These are phyloP conservation scores for Drosophila affinis DNA, from an alignment of 2,888 invertebrate genomes.

Conservation along the genomic window DNA sequence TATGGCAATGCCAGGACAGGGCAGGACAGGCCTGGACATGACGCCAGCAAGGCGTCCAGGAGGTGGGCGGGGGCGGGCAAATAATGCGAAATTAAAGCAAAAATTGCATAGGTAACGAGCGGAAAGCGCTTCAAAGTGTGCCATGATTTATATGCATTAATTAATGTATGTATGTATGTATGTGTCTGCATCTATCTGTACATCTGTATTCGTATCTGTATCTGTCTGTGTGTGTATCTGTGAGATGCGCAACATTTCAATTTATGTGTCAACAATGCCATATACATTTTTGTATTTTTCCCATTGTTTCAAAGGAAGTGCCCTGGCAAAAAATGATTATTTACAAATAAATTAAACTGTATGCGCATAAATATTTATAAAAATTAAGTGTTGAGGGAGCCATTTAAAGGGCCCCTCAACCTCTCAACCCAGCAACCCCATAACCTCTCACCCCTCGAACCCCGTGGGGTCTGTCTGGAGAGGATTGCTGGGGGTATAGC, in stretches of 20 bases:
- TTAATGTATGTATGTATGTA: conserved; percentile 36
- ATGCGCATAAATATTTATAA: conserved; percentile 76
- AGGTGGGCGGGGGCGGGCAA: conserved; percentile 36
- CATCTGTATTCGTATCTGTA: not conserved
- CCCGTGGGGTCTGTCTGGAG: conserved; percentile 12
- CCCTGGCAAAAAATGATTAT: conserved; percentile 49
- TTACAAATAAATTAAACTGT: conserved; percentile 76
- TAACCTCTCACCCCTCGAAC: not conserved
- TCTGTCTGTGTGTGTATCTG: not conserved
- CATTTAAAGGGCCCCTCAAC: conserved; percentile 45
- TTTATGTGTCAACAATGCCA: conserved; percentile 75
- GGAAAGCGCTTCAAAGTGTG: conserved; percentile 66
- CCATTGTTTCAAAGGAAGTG: conserved; percentile 42
- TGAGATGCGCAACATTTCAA: conserved; percentile 66
- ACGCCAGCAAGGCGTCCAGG: conserved; percentile 31
- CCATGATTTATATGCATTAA: conserved; percentile 71
- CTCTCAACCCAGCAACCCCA: not conserved
- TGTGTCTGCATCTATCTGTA: conserved; percentile 17
- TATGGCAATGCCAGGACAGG: conserved; percentile 13
- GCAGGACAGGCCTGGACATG: too few relatives aligned
- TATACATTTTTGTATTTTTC: conserved; percentile 56
- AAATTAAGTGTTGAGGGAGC: conserved; percentile 77
- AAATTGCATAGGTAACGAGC: conserved; percentile 70
- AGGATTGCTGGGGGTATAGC: conserved; percentile 2
- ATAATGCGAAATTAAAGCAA: conserved; percentile 71